Conservation (phyloP, 2,797 vertebrate genomes). For the Sebastes oblongus region DNA sequence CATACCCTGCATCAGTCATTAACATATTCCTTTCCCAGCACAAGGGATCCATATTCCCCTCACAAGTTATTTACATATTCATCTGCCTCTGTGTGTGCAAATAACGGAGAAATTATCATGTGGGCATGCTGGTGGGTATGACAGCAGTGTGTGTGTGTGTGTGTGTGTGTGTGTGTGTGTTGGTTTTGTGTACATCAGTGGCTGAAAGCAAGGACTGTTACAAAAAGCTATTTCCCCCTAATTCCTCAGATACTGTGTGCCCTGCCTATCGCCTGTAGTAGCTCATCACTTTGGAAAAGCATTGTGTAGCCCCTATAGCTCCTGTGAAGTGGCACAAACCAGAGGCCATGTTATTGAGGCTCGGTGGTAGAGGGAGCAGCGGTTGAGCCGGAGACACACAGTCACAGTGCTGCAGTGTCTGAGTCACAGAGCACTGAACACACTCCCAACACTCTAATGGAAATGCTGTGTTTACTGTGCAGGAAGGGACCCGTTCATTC, state of each 20-base stretch:
- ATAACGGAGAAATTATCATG: constrained; percentile 64
- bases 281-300: constrained; percentile 55
- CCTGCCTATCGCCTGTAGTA: constrained; percentile 39
- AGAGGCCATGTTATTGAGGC: constrained; percentile 64
- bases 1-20: constrained; percentile 58
- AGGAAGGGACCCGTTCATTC: constrained; percentile 59
- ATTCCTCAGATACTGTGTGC: constrained; percentile 42
- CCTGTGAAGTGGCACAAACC: constrained; percentile 65
- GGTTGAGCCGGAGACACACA: constrained; percentile 58
- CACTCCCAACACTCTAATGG: constrained; percentile 68
- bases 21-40: constrained; percentile 65
- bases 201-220: constrained; percentile 70
- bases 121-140: constrained; percentile 48
- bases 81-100: constrained; percentile 70
- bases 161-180: constrained; percentile 3
- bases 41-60: constrained; percentile 62
- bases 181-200: constrained; percentile 34
- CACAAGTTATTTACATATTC: constrained; percentile 73
- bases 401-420: constrained; percentile 75
- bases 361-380: constrained; percentile 45
- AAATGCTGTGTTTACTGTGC: constrained; percentile 72
- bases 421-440: constrained; percentile 76
- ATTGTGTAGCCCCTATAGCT: constrained; percentile 51
- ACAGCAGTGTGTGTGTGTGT: neutral
- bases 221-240: constrained; percentile 55